Percentiles rank a stretch among this genome's conserved stretches.
These are phyloP conservation scores for Rhegmatorhina hoffmannsi DNA, from an alignment of 2,113 vertebrate genomes.

Conservation along the genomic window DNA sequence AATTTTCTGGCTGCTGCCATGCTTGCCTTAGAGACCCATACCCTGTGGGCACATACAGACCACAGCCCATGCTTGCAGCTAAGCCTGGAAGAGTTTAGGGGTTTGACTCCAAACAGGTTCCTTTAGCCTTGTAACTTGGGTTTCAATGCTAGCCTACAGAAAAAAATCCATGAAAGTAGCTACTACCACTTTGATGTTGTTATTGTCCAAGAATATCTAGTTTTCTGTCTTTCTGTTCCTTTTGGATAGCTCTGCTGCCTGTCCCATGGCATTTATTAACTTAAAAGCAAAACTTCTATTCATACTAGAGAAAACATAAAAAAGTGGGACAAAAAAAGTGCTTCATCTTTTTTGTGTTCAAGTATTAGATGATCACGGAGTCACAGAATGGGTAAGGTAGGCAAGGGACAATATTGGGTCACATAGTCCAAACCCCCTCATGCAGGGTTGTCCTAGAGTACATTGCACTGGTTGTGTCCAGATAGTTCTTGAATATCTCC, in stretches of 20 bases:
- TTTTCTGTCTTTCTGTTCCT: neutral
- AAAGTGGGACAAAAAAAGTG: neutral
- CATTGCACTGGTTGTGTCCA: neutral
- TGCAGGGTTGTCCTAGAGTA: neutral
- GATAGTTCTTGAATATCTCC: neutral
- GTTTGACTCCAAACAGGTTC: neutral
- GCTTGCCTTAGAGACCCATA: neutral
- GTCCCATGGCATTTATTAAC: neutral
- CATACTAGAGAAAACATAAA: neutral
- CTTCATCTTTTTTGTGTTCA: neutral
- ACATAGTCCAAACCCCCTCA: neutral
- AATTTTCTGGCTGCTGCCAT: neutral
- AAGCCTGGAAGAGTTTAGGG: neutral
- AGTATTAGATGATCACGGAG: neutral
- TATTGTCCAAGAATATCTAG: neutral
- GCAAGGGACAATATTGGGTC: neutral
- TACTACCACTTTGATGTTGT: neutral
- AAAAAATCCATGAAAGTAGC: neutral
- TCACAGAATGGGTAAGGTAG: neutral
- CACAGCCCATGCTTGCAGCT: neutral
- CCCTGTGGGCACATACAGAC: neutral
- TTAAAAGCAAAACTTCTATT: neutral
- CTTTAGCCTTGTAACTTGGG: neutral
- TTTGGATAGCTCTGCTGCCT: neutral
- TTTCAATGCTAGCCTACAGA: neutral